Evolutionary conservation across 2,888 invertebrate species (phyloP).

Genomic region (Tortrix viridana): DNA sequence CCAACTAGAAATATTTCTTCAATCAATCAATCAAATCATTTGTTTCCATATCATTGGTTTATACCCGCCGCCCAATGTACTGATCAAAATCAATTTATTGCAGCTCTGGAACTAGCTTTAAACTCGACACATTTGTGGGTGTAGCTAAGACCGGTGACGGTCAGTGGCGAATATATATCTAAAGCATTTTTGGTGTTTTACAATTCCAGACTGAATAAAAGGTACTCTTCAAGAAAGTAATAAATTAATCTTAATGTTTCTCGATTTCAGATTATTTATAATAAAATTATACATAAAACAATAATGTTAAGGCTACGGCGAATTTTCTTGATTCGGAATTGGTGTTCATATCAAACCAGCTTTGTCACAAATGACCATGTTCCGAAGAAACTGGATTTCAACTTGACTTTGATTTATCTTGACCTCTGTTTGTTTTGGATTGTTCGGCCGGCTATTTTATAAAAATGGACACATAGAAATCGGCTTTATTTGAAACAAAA

Average conservation of each 20-base stretch:
- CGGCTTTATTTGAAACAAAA: too few species aligned
- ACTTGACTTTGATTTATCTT: background rate
- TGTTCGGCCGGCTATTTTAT: too few species aligned
- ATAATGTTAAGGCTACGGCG: conserved; percentile 32
- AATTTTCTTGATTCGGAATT: conserved; percentile 40
- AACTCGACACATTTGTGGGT: too few species aligned
- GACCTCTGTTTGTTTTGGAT: too few species aligned
- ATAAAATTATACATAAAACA: conserved; percentile 34
- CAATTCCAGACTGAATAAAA: conserved; percentile 21
- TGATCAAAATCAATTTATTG: too few species aligned
- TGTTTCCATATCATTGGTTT: too few species aligned
- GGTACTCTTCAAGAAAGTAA: conserved; percentile 7
- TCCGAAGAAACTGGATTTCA: background rate
- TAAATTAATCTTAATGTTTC: conserved; percentile 25
- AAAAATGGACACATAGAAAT: too few species aligned
- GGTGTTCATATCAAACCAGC: conserved; percentile 37
- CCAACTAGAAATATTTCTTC: too few species aligned
- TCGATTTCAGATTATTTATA: conserved; percentile 33
- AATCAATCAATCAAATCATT: too few species aligned
- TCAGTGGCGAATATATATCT: background rate
- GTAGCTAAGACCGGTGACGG: too few species aligned
- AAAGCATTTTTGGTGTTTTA: conserved; percentile 20
- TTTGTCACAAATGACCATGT: conserved; percentile 42
- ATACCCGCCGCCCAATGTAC: too few species aligned
- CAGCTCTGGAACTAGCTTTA: too few species aligned